Percentiles rank a stretch among this genome's conserved stretches.
Conservation (phyloP, 1,140 invertebrate species). For the Cyclina sinensis region DNA sequence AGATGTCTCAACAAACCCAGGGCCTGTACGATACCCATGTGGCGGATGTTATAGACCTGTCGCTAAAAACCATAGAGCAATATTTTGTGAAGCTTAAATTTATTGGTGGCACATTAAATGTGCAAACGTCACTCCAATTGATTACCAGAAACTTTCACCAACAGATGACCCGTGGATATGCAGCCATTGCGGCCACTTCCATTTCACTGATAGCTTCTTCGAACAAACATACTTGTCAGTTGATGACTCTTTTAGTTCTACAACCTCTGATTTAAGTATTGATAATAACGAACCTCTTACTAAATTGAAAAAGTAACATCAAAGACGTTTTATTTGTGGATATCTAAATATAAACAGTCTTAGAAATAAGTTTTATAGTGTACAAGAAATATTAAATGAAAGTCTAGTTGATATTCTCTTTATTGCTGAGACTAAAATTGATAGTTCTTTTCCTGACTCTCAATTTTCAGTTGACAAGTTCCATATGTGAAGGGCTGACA, state of each 20-base stretch:
- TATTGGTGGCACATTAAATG: conserved; percentile 27
- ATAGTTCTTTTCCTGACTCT: conserved; percentile 36
- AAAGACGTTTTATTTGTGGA: not conserved
- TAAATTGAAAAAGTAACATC: not conserved
- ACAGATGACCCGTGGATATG: not conserved
- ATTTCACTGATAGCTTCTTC: conserved; percentile 23
- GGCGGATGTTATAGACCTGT: not conserved
- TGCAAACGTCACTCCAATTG: not conserved
- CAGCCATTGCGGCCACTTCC: not conserved
- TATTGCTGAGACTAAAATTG: conserved; percentile 21
- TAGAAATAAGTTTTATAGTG: conserved; percentile 35
- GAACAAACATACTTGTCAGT: not conserved
- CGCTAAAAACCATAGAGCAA: not conserved
- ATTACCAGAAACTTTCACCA: not conserved
- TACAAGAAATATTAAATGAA: not conserved
- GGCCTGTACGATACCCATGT: no score
- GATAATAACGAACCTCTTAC: not conserved
- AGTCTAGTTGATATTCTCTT: conserved; percentile 33
- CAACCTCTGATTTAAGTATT: not conserved
- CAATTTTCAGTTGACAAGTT: not conserved
- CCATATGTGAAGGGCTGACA: conserved; percentile 5
- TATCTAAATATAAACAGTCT: conserved; percentile 52
- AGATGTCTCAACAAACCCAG: no score
- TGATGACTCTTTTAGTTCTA: not conserved
- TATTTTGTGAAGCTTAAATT: not conserved